These are phyloP conservation scores for Tetraneura akinire DNA, from an alignment of 1,140 invertebrate species.

Conservation along the genomic window DNA sequence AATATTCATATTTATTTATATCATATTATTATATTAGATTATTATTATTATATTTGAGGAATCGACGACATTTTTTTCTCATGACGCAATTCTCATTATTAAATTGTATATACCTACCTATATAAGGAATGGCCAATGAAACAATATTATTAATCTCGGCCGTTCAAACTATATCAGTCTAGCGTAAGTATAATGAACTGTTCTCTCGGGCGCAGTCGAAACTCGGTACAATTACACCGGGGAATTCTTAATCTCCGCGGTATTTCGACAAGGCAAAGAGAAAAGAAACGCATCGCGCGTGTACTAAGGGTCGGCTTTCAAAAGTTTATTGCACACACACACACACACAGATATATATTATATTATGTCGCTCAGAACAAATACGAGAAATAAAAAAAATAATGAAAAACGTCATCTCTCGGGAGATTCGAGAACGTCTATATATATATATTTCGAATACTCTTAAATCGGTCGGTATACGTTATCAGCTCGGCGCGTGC, in stretches of 20 bases:
- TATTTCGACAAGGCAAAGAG: neutral
- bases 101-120: too few relatives aligned
- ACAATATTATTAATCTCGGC: neutral
- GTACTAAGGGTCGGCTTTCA: neutral
- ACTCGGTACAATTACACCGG: neutral
- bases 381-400: neutral
- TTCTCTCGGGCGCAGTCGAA: neutral
- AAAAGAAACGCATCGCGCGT: neutral
- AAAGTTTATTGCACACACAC: neutral
- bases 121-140: neutral
- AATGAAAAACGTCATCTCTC: neutral
- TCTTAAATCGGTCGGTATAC: neutral
- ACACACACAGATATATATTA: neutral
- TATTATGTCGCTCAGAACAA: neutral
- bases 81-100: too few relatives aligned
- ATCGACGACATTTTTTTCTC: too few relatives aligned
- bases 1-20: too few relatives aligned
- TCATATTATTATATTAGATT: too few relatives aligned
- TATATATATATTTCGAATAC: neutral
- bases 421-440: neutral
- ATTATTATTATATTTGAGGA: too few relatives aligned
- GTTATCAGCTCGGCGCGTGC: neutral
- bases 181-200: neutral
- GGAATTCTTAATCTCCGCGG: constrained; percentile 6
- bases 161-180: neutral